Evolutionary conservation across 2,888 invertebrate genomes (phyloP).

Genomic region (Agonopterix arenella): DNA sequence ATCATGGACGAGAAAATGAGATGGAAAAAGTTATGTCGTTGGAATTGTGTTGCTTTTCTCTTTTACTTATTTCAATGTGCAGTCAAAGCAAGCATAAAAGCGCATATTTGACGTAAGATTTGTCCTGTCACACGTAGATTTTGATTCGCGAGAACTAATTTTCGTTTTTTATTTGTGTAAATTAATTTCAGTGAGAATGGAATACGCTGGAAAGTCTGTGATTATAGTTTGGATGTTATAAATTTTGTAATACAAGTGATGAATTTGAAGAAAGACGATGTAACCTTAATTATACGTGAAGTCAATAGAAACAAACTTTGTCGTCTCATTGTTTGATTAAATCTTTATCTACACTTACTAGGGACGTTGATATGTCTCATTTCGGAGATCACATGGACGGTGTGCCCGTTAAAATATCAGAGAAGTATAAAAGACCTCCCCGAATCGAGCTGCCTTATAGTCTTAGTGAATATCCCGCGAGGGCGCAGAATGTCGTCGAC

Average conservation of each 20-base stretch:
- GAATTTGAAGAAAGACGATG: conserved; percentile 64
- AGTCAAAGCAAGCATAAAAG: no score
- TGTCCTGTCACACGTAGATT: conserved; percentile 12
- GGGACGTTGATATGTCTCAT: conserved; percentile 65
- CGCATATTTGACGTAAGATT: no score
- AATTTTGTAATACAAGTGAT: conserved; percentile 42
- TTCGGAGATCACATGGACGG: conserved; percentile 85
- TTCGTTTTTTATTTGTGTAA: conserved; percentile 17
- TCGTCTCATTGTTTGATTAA: conserved; percentile 60
- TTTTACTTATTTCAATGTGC: background rate
- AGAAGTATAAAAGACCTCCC: conserved; percentile 89
- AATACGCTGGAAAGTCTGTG: conserved; percentile 15
- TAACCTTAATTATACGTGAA: conserved; percentile 68
- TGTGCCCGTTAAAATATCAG: conserved; percentile 92
- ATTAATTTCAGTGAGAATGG: conserved; percentile 31
- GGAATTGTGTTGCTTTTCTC: no score
- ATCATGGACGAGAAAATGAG: no score
- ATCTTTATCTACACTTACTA: conserved; percentile 32
- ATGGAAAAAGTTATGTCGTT: no score
- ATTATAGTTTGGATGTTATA: conserved; percentile 16
- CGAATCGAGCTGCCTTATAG: conserved; percentile 71
- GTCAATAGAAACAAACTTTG: conserved; percentile 57
- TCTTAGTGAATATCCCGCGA: conserved; percentile 45
- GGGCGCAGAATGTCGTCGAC: conserved; percentile 57
- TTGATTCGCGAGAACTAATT: conserved; percentile 21